Evolutionary conservation across 1,140 invertebrate species (phyloP).

Genomic region (Lepidurus packardi): DNA sequence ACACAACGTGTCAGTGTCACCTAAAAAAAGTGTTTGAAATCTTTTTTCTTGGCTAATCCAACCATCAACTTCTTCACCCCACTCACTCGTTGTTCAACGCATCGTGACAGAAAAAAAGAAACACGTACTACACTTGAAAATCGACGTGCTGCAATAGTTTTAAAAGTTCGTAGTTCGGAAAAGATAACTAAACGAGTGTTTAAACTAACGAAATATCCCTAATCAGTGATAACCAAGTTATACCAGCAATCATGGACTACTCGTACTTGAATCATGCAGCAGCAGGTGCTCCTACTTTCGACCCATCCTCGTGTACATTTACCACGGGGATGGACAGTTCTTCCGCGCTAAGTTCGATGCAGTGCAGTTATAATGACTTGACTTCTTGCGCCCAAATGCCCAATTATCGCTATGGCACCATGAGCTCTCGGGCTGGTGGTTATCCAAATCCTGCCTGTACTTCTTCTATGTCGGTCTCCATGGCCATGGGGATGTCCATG

Average conservation of each 20-base stretch:
- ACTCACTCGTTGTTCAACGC: too few species aligned
- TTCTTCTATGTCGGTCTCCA: constrained; percentile 2
- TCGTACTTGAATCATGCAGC: constrained; percentile 1
- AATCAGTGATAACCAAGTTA: too few species aligned
- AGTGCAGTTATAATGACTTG: constrained; percentile 3
- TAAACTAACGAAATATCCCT: too few species aligned
- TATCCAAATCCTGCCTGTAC: not conserved
- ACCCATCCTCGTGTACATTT: not conserved
- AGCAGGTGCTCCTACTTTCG: not conserved
- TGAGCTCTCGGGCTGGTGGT: not conserved
- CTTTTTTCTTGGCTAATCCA: too few species aligned
- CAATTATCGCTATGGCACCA: constrained; percentile 3
- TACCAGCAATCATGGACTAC: not conserved
- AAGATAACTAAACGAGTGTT: too few species aligned
- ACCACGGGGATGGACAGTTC: constrained; percentile 1
- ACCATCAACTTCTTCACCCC: too few species aligned
- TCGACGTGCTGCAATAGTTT: not conserved
- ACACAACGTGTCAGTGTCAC: not conserved
- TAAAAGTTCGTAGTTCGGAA: not conserved
- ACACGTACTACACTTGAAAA: not conserved
- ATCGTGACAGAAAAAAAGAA: not conserved
- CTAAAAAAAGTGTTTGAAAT: too few species aligned
- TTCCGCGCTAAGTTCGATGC: not conserved
- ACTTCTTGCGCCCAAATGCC: constrained; percentile 7
- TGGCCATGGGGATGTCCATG: constrained; percentile 20